Evolutionary conservation across 2,888 invertebrate species (phyloP).

Genomic region (Rotaria sp.): DNA sequence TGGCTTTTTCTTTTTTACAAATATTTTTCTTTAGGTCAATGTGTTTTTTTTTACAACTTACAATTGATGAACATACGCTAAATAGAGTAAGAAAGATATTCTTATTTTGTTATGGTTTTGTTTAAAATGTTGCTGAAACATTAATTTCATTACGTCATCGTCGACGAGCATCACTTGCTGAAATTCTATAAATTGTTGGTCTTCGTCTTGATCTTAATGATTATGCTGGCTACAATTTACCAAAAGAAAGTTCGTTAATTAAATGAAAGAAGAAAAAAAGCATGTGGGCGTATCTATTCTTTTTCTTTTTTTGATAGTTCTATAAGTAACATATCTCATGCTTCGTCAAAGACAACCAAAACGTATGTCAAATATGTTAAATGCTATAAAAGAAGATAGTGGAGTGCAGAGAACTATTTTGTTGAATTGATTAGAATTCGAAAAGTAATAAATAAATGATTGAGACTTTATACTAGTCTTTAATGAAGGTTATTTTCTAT

Average conservation of each 20-base stretch:
- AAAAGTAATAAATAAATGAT: no score
- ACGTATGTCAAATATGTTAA: background rate
- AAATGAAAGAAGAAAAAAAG: background rate
- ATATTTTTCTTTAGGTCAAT: background rate
- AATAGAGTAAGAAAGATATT: no score
- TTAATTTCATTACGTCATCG: background rate
- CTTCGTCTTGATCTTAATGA: background rate
- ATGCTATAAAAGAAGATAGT: background rate
- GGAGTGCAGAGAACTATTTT: background rate
- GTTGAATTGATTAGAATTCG: no score
- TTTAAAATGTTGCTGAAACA: background rate
- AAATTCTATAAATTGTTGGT: constrained; percentile 17
- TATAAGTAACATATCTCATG: background rate
- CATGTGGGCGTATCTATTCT: no score
- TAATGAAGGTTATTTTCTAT: no score
- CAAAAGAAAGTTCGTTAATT: background rate
- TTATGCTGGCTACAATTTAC: constrained; percentile 14
- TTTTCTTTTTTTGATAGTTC: background rate
- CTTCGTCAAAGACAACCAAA: background rate
- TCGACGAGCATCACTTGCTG: background rate
- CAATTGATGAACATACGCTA: constrained; percentile 2
- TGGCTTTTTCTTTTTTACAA: no score
- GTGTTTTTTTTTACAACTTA: background rate
- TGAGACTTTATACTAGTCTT: no score
- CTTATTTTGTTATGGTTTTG: no score